phyloP scores from a whole-genome alignment of 2,797 vertebrate species.

The Gallirallus australis region DNA sequence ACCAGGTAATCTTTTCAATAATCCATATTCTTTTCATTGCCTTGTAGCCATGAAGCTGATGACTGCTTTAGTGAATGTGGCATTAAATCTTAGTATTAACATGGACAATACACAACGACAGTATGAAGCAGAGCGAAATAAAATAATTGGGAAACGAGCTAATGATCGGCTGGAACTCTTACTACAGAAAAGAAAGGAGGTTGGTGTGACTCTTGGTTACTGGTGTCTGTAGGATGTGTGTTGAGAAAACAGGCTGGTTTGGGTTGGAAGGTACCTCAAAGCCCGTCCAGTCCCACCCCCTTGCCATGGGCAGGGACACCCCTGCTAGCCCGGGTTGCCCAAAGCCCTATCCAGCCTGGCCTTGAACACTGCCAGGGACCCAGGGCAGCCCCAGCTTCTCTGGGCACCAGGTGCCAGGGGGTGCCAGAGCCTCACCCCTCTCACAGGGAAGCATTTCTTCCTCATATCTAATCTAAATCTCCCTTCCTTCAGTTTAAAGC shows the following conservation, averaged over 20 bases:
- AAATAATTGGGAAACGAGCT: slow-evolving; percentile 96
- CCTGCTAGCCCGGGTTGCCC: too few relatives aligned
- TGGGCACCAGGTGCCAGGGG: too few relatives aligned
- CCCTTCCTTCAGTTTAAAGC: too few relatives aligned
- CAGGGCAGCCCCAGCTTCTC: too few relatives aligned
- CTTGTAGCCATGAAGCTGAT: slow-evolving; percentile 97
- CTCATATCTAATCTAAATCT: too few relatives aligned
- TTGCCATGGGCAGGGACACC: too few relatives aligned
- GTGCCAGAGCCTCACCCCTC: too few relatives aligned
- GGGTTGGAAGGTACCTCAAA: too few relatives aligned
- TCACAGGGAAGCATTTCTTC: too few relatives aligned
- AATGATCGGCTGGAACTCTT: slow-evolving; percentile 95
- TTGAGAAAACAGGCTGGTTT: background rate
- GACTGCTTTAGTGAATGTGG: slow-evolving; percentile 99
- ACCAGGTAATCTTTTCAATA: background rate
- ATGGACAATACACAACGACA: slow-evolving; percentile 99
- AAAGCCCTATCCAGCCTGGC: too few relatives aligned
- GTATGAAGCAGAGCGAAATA: slow-evolving; percentile 96
- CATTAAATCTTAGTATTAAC: slow-evolving; percentile 98
- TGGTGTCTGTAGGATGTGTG: background rate
- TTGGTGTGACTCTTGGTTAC: slow-evolving; percentile 64
- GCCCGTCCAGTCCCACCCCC: too few relatives aligned
- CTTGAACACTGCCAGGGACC: too few relatives aligned
- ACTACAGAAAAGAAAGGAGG: slow-evolving; percentile 98
- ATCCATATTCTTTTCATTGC: background rate